Base-by-base conservation (phyloP, 2,113 vertebrate species). In the Atherinomorus stipes region DNA sequence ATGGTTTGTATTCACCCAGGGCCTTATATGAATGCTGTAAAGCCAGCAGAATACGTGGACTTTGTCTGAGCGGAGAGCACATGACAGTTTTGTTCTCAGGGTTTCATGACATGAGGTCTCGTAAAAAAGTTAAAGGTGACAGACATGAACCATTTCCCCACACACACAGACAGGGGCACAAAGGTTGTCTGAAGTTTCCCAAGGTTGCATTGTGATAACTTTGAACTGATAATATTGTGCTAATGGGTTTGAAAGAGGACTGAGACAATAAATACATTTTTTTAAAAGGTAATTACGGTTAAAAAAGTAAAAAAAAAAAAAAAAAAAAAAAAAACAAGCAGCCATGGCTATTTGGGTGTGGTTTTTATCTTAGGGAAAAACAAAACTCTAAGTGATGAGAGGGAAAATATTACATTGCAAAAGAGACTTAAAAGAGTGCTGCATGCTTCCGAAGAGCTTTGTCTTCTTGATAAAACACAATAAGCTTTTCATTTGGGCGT, bases 1-100 rank as follows among this genome's bases (percentile, higher is more conserved):
- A 93, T 93, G 91, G 87, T 91, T 92, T 80, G 83, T 83, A 71
- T 92, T 88, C 86, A 80, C 78, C 70, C 71, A 4, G 57, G 77
- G 77, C 57, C 75, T 53, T 87, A 45, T 82, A 71, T 71, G 80
- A 87, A 84, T 65, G 81, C 38, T 71, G 71, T 82, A 75, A 84
- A 89, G 72, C 68, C 8, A 28, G 73, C 62, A 56, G 57, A 65
- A 65, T 85, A 69, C 19, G 6, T 68, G 61, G 64, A 66, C 75
- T 81, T 67, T 84, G 78, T 84, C 66, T 59, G 69, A 85, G 80
- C 85, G 37, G 76, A 72, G 71, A 70, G 64, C 59, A 74, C 71
- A 76, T 78, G 67, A 72, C 63, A 70, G 67, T 76, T 81, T 78
- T 70, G 69, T 83, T 81, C 79, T 79, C 78, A 60, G 64, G 31